A percentile compares a stretch with the other conserved stretches of the same genome.
Evolutionary conservation across 2,797 vertebrate genomes (phyloP).

Genomic region (Rhabdomys pumilio): DNA sequence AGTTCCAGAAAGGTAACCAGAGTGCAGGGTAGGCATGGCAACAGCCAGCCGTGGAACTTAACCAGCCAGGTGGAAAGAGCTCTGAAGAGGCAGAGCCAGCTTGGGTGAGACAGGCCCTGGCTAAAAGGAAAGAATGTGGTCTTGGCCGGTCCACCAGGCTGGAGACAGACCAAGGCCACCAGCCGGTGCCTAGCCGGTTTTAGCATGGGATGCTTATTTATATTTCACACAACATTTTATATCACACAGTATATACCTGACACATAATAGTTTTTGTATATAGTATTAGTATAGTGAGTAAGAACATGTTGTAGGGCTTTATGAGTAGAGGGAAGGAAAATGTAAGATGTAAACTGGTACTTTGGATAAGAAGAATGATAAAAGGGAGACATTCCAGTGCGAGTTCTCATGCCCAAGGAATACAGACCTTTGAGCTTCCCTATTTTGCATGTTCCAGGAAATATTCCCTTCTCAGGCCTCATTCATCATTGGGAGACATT

Average conservation of each 20-base stretch:
- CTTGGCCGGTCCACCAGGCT: too few relatives aligned
- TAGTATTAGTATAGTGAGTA: not conserved
- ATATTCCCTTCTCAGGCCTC: not conserved
- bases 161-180: too few relatives aligned
- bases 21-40: too few relatives aligned
- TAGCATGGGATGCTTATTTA: too few relatives aligned
- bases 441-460: not conserved
- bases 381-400: not conserved
- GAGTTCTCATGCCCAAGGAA: not conserved
- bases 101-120: too few relatives aligned
- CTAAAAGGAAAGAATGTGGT: too few relatives aligned
- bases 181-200: too few relatives aligned
- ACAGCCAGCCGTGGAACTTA: too few relatives aligned
- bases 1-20: too few relatives aligned
- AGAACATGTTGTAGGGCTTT: not conserved
- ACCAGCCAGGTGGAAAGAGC: too few relatives aligned
- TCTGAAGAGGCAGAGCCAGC: too few relatives aligned
- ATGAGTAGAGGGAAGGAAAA: not conserved
- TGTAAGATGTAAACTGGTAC: not conserved
- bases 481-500: not conserved
- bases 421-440: not conserved
- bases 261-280: not conserved
- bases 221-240: not conserved
- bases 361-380: not conserved
- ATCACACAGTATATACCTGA: not conserved